These are phyloP conservation scores for Microctonus aethiopoides DNA, from an alignment of 2,888 invertebrate genomes.

Conservation along the genomic window DNA sequence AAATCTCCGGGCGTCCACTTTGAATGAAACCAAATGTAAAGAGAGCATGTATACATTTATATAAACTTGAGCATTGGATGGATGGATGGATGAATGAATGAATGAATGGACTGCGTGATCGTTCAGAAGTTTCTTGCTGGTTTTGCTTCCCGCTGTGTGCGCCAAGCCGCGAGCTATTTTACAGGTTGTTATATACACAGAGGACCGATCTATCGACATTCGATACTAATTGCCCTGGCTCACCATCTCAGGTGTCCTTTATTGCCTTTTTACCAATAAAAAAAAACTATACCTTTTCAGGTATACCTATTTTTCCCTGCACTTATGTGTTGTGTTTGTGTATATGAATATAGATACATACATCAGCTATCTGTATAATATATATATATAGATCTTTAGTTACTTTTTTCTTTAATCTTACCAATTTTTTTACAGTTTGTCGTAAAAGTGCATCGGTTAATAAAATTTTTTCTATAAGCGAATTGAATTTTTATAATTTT, in stretches of 20 bases:
- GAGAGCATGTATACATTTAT: slow-evolving; percentile 33
- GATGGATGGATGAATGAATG: too few species aligned
- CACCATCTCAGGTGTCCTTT: slow-evolving; percentile 45
- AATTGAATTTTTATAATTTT: too few species aligned
- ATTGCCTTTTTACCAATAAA: slow-evolving; percentile 36
- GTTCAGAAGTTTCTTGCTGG: slow-evolving; percentile 54
- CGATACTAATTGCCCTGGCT: slow-evolving; percentile 61
- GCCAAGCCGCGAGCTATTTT: slow-evolving; percentile 47
- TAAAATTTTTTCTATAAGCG: too few species aligned
- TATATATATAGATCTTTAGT: too few species aligned
- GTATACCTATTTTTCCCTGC: slow-evolving; percentile 25
- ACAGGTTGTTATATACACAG: slow-evolving; percentile 51
- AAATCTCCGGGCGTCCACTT: slow-evolving; percentile 26
- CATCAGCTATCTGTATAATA: too few species aligned
- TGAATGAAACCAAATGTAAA: background rate
- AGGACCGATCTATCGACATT: slow-evolving; percentile 57
- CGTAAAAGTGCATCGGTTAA: too few species aligned
- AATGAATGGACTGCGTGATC: slow-evolving; percentile 47
- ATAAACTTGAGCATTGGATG: slow-evolving; percentile 38
- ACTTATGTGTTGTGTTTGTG: too few species aligned
- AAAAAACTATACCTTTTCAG: slow-evolving; percentile 34
- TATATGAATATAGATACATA: too few species aligned
- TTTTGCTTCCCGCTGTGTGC: slow-evolving; percentile 55
- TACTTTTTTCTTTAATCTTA: too few species aligned
- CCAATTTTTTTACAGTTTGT: too few species aligned